phyloP scores from a whole-genome alignment of 2,113 vertebrate genomes.

The Mustela nigripes region DNA sequence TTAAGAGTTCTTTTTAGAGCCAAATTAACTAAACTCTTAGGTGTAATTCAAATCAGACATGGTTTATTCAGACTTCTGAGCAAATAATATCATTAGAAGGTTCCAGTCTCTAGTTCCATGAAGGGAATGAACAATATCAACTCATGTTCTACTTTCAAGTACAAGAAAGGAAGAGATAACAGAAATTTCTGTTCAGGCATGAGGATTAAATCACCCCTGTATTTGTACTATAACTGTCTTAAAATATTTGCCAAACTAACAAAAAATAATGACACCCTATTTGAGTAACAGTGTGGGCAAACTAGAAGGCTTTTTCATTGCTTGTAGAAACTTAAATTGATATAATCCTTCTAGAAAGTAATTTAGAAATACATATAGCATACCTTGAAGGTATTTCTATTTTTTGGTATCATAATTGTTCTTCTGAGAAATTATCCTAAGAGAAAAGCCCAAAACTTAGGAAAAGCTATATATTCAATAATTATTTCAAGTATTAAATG shows the following conservation, averaged over 20 bases:
- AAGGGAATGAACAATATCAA: not conserved
- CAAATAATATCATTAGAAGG: conserved; percentile 14
- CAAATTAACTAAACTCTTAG: conserved; percentile 63
- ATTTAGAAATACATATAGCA: not conserved
- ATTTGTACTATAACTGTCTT: not conserved
- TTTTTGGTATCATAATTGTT: conserved; percentile 4
- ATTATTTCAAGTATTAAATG: not conserved
- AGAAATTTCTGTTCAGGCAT: not conserved
- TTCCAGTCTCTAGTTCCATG: conserved; percentile 30
- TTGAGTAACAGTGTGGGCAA: conserved; percentile 4
- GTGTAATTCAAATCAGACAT: conserved; percentile 41
- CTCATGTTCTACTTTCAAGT: not conserved
- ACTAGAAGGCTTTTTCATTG: not conserved
- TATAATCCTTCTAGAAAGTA: conserved; percentile 36
- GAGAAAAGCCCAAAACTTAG: conserved; percentile 2
- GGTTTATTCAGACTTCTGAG: conserved; percentile 38
- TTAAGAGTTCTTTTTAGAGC: conserved; percentile 70
- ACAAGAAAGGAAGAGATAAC: conserved; percentile 15
- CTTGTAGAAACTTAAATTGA: conserved; percentile 50
- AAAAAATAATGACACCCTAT: not conserved
- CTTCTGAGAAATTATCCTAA: conserved; percentile 52
- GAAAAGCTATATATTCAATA: not conserved
- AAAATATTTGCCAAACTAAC: conserved; percentile 5
- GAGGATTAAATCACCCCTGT: not conserved
- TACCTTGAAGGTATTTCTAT: not conserved